Base-by-base conservation (phyloP, 2,888 invertebrate genomes). In the Hedya salicella region DNA sequence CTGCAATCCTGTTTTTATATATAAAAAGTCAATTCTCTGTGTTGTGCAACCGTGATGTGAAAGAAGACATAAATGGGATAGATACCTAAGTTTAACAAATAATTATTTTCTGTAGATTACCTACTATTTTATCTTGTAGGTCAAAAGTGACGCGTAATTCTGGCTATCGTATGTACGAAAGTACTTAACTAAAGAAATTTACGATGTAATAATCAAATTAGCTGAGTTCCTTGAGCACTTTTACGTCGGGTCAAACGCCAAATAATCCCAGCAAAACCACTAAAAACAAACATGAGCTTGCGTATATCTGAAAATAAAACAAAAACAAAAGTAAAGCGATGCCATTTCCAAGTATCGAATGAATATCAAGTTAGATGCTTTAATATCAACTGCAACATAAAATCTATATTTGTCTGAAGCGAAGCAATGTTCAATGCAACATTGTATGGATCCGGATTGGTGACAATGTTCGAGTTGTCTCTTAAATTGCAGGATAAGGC, bases 401-500 rank as follows among this genome's bases (percentile, higher is more conserved):
- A 82, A 79, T 74, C 71, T 73, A 75, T 72, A 75, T 73, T 62
- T 53, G 59, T 68, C 69, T 42, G 69, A 65, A 39, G 66, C 53
- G 36, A 60, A 50, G 52, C 52, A 46, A 72, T 72, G 56, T n/a
- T n/a, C n/a, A n/a, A n/a, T 70, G 80, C 80, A 80, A 82, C 81
- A 77, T 71, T 77, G 81, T 83, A 16, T 70, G 74, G 70, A 61
- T 60, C 66, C 68, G 67, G 70, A 70, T 71, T 64, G 69, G 59
- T 71, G 71, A 81, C 80, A 81, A 77, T 76, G 79, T 82, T 70
- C 62, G 70, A 52, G 73, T 71, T 85, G 87, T 85, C 86, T 81
- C 84, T 75, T 88, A 87, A 87, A 87, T 83, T 77, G 80, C 79
- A 73, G 76, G 80, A 82, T 86, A 82, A 85, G 78, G 70, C 73